These are phyloP conservation scores for Diplodus puntazzo DNA, from an alignment of 2,797 vertebrate genomes.

Conservation along the genomic window DNA sequence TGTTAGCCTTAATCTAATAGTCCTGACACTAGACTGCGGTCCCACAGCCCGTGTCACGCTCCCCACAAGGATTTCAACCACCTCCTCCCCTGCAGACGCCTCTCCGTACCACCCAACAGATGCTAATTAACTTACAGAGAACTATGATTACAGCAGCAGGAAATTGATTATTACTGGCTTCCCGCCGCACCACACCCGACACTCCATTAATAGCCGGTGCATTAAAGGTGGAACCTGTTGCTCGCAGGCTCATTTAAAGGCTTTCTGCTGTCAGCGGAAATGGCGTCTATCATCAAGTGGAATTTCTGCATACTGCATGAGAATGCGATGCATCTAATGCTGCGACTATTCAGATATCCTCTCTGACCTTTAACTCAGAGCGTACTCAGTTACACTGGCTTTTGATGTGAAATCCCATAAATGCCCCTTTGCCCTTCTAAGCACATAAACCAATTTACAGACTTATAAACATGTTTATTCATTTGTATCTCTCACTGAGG, in stretches of 20 bases:
- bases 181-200: slow-evolving; percentile 72
- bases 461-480: slow-evolving; percentile 60
- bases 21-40: slow-evolving; percentile 35
- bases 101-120: slow-evolving; percentile 73
- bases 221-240: slow-evolving; percentile 83
- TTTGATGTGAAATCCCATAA: slow-evolving; percentile 54
- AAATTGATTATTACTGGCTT: slow-evolving; percentile 87
- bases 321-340: slow-evolving; percentile 12
- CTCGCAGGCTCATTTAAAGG: slow-evolving; percentile 56
- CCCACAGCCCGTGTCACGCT: slow-evolving; percentile 54
- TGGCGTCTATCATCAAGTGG: slow-evolving; percentile 40
- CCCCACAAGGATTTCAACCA: slow-evolving; percentile 39
- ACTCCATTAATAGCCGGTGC: slow-evolving; percentile 80
- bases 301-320: slow-evolving; percentile 36
- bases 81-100: slow-evolving; percentile 52
- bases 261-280: slow-evolving; percentile 47
- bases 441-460: slow-evolving; percentile 57
- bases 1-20: slow-evolving; percentile 65
- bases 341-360: slow-evolving; percentile 35
- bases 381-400: slow-evolving; percentile 30
- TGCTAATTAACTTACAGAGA: slow-evolving; percentile 86
- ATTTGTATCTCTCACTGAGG: slow-evolving; percentile 44
- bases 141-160: slow-evolving; percentile 87
- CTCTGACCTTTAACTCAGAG: slow-evolving; percentile 48
- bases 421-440: slow-evolving; percentile 35